Conservation (phyloP, 2,888 invertebrate species). For the Elaeidobius kamerunicus region DNA sequence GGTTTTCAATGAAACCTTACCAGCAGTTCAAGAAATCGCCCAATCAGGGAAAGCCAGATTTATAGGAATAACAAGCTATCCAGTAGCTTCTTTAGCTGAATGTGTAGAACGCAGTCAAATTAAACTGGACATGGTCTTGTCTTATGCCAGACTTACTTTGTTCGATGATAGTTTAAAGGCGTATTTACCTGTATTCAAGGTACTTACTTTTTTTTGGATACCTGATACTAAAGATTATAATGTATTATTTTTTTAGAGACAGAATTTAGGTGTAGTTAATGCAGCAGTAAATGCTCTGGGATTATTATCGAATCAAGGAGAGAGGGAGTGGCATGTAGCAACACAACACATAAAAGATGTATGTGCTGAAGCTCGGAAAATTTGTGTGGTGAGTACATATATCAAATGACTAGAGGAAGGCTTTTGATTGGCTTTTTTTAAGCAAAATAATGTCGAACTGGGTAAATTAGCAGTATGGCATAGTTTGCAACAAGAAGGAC, state of each 20-base stretch:
- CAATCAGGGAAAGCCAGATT: conserved; percentile 68
- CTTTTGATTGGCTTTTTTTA: too few relatives aligned
- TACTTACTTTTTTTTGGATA: conserved; percentile 41
- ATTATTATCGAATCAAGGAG: conserved; percentile 70
- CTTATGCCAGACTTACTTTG: conserved; percentile 77
- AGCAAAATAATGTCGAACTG: conserved; percentile 62
- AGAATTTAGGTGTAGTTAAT: conserved; percentile 78
- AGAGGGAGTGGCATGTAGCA: conserved; percentile 80
- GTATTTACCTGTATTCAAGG: conserved; percentile 72
- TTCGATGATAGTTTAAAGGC: conserved; percentile 73
- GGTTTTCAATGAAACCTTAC: conserved; percentile 81
- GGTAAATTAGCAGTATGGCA: conserved; percentile 70
- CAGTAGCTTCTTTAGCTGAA: conserved; percentile 71
- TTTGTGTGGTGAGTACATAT: conserved; percentile 63
- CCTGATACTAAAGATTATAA: conserved; percentile 21
- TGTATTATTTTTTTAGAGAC: conserved; percentile 51
- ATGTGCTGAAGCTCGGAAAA: conserved; percentile 60
- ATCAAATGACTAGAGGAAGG: too few relatives aligned
- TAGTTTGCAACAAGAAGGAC: conserved; percentile 58
- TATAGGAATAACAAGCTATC: conserved; percentile 88
- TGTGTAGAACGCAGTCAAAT: conserved; percentile 59
- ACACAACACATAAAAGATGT: conserved; percentile 58
- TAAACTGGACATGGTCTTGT: conserved; percentile 68
- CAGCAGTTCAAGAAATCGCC: conserved; percentile 71
- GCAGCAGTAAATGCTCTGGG: conserved; percentile 83